These are phyloP conservation scores for Pipra filicauda DNA, from an alignment of 2,113 vertebrate species.

Conservation along the genomic window DNA sequence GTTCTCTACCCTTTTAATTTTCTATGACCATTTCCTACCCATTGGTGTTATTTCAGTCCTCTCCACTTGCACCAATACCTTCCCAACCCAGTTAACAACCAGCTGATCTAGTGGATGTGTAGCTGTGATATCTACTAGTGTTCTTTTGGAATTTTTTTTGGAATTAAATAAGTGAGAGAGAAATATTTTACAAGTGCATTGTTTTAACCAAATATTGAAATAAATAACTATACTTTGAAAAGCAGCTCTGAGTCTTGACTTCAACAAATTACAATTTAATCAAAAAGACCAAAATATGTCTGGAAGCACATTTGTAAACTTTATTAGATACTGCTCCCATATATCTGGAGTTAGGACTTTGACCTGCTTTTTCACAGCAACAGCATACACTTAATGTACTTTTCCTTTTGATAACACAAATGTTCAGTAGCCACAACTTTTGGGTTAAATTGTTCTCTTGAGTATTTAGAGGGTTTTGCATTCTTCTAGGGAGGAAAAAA, in stretches of 20 bases:
- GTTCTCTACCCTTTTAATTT: background rate
- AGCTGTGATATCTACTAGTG: background rate
- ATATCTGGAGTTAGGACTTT: background rate
- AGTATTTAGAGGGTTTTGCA: background rate
- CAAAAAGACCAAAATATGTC: background rate
- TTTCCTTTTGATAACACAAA: background rate
- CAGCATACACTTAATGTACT: background rate
- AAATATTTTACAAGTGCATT: background rate
- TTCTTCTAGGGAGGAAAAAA: background rate
- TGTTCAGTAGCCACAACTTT: background rate
- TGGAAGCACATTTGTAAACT: background rate
- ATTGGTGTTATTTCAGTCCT: background rate
- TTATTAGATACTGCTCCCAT: background rate
- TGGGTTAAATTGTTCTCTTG: background rate
- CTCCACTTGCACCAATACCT: background rate
- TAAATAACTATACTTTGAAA: background rate
- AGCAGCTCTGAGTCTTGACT: background rate
- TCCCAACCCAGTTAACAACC: background rate
- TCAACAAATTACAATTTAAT: background rate
- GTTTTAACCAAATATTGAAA: background rate
- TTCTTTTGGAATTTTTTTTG: background rate
- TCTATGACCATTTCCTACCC: background rate
- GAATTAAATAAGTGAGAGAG: background rate
- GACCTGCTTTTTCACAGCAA: background rate
- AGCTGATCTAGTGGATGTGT: background rate